phyloP scores from a whole-genome alignment of 2,888 invertebrate genomes.

The Acanthoscelides obtectus region DNA sequence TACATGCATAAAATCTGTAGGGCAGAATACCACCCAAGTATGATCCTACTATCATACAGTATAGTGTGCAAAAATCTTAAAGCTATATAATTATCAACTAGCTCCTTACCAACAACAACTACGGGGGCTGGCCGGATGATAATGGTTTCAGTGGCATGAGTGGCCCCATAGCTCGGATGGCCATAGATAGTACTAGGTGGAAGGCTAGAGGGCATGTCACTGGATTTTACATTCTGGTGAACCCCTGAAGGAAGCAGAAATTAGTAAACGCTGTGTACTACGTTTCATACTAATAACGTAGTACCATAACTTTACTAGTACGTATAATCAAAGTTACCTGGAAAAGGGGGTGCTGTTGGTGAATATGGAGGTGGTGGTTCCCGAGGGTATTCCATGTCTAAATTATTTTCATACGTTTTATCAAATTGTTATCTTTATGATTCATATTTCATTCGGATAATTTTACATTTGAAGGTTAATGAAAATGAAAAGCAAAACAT shows the following conservation, averaged over 20 bases:
- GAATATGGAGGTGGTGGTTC: neutral
- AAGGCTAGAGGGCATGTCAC: slow-evolving; percentile 13
- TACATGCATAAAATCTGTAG: too few species aligned
- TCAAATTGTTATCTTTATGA: neutral
- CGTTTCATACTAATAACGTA: neutral
- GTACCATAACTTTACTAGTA: neutral
- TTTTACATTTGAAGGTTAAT: too few species aligned
- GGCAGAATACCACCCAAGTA: too few species aligned
- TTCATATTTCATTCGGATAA: neutral
- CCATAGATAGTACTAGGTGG: slow-evolving; percentile 10
- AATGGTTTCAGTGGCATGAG: slow-evolving; percentile 43
- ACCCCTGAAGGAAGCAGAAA: slow-evolving; percentile 10
- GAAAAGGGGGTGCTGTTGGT: neutral
- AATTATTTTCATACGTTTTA: neutral
- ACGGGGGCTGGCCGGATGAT: slow-evolving; percentile 70
- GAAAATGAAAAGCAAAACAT: too few species aligned
- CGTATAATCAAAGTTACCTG: neutral
- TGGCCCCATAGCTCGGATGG: slow-evolving; percentile 23
- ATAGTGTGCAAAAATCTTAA: neutral
- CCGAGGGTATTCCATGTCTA: neutral
- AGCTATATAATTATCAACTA: neutral
- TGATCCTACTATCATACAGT: too few species aligned
- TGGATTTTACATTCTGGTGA: slow-evolving; percentile 12
- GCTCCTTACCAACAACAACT: slow-evolving; percentile 65
- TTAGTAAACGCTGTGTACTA: too few species aligned